Evolutionary conservation across 2,113 vertebrate species (phyloP).

Genomic region (Pipa parva): DNA sequence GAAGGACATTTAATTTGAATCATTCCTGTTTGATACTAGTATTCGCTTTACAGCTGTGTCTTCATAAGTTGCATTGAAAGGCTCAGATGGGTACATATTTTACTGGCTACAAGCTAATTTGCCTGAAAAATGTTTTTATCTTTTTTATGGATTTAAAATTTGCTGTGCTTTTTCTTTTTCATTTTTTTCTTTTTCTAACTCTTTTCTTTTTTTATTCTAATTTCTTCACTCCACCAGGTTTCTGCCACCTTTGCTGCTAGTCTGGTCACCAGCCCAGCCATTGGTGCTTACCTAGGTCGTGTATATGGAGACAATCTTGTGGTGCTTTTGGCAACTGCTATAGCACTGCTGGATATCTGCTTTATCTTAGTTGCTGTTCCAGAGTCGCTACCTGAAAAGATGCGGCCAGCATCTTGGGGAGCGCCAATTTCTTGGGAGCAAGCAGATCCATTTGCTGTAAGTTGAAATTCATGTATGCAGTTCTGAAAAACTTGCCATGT

Average conservation of each 20-base stretch:
- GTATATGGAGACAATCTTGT: slow-evolving; percentile 79
- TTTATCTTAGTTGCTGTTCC: slow-evolving; percentile 83
- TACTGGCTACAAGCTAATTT: too few relatives aligned
- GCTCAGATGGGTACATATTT: too few relatives aligned
- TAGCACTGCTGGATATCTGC: slow-evolving; percentile 79
- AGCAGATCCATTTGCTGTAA: slow-evolving; percentile 83
- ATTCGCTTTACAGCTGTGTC: too few relatives aligned
- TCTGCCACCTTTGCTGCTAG: slow-evolving; percentile 83
- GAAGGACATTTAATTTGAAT: too few relatives aligned
- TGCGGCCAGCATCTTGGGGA: slow-evolving; percentile 82
- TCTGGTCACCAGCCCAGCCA: slow-evolving; percentile 80
- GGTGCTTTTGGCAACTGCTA: slow-evolving; percentile 78
- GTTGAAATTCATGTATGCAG: slow-evolving; percentile 19
- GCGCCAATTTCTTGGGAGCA: slow-evolving; percentile 86
- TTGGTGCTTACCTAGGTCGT: slow-evolving; percentile 79
- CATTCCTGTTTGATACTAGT: too few relatives aligned
- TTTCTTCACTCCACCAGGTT: slow-evolving; percentile 56
- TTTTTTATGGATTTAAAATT: too few relatives aligned
- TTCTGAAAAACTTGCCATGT: too few relatives aligned
- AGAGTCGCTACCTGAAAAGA: slow-evolving; percentile 80
- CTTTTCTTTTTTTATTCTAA: neutral
- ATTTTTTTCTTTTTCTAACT: too few relatives aligned
- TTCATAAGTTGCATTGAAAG: too few relatives aligned
- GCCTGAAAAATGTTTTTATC: too few relatives aligned
- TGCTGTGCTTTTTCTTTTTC: too few relatives aligned